A percentile compares a stretch with the other conserved stretches of the same genome.
Conservation (phyloP, 2,797 vertebrate species). For the Sorex maritimensis region DNA sequence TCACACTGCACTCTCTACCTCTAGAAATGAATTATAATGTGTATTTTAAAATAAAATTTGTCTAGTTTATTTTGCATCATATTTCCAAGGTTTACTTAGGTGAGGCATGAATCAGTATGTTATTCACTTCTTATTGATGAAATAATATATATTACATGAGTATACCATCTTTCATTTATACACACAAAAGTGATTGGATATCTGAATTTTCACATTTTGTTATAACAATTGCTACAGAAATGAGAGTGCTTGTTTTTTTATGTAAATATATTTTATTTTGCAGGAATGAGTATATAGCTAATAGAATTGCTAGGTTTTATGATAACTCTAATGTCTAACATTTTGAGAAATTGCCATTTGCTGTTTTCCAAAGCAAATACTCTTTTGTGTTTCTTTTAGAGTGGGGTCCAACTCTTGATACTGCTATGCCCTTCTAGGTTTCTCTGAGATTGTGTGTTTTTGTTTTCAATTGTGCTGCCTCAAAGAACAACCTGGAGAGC, state of each 20-base stretch:
- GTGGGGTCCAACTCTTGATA: not conserved
- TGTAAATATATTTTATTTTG: not conserved
- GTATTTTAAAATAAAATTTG: not conserved
- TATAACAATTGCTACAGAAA: not conserved
- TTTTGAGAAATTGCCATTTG: not conserved
- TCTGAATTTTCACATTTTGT: not conserved
- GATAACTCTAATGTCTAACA: not conserved
- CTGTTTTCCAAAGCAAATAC: not conserved
- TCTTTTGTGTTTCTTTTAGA: not conserved
- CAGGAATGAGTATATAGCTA: not conserved
- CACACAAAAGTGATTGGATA: not conserved
- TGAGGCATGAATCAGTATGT: not conserved
- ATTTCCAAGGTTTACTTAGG: not conserved
- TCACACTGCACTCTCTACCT: not conserved
- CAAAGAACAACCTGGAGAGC: not conserved
- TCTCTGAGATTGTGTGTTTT: not conserved
- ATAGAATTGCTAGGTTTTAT: not conserved
- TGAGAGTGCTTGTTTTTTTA: not conserved
- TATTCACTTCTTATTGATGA: not conserved
- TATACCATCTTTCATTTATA: conserved; percentile 16
- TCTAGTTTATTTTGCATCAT: not conserved
- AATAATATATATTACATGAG: not conserved
- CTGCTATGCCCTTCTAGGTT: not conserved
- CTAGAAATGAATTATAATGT: no score
- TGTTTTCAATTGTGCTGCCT: not conserved